These are phyloP conservation scores for Lasioglossum oenotherae DNA, from an alignment of 2,888 invertebrate genomes.

Conservation along the genomic window DNA sequence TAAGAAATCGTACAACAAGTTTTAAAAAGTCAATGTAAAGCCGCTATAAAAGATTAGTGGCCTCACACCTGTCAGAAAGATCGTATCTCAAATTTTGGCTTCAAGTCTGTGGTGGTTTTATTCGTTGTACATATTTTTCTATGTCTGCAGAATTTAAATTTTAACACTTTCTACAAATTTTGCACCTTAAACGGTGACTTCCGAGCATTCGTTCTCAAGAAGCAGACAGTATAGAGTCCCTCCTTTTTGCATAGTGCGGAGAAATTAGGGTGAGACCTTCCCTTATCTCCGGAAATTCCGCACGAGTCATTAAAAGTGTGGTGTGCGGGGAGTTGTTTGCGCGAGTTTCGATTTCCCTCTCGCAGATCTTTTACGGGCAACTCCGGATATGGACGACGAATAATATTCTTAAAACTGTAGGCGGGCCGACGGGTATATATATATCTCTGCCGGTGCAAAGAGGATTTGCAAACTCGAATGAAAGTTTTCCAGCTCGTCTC, in stretches of 20 bases:
- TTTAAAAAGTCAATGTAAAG: not conserved
- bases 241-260: not conserved
- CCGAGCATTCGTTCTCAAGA: not conserved
- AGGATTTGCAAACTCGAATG: slow-evolving; percentile 68
- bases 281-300: not conserved
- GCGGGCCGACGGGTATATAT: slow-evolving; percentile 44
- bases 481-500: slow-evolving; percentile 60
- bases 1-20: not conserved
- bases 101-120: not conserved
- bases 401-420: slow-evolving; percentile 63
- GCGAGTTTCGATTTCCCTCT: slow-evolving; percentile 10
- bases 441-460: slow-evolving; percentile 53
- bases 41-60: too few relatives aligned
- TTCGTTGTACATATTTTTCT: not conserved
- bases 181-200: not conserved
- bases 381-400: slow-evolving; percentile 47
- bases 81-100: not conserved
- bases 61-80: not conserved
- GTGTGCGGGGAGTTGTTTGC: not conserved
- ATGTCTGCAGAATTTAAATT: not conserved
- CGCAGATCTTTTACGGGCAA: slow-evolving; percentile 21
- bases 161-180: not conserved
- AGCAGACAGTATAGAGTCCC: not conserved
- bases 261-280: not conserved
- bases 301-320: slow-evolving; percentile 17